Evolutionary conservation across 2,113 vertebrate species (phyloP).

Genomic region (Sphyrna mokarran): DNA sequence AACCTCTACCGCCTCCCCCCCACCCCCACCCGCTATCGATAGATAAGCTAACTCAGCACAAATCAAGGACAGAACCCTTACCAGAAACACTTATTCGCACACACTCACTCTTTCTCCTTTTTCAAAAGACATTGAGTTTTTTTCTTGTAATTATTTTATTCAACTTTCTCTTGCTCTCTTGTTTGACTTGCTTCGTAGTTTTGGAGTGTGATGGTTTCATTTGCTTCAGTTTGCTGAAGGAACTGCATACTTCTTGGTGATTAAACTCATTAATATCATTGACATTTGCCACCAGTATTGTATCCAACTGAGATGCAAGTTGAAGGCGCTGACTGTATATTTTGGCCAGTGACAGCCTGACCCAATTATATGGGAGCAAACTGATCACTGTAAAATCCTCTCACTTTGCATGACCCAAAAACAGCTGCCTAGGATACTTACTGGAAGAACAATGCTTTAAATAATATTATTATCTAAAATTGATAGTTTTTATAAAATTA

Average conservation of each 20-base stretch:
- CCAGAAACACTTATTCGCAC: background rate
- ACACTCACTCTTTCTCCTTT: background rate
- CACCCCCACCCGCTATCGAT: background rate
- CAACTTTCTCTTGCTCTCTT: background rate
- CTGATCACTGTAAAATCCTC: background rate
- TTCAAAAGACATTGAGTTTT: background rate
- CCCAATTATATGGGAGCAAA: background rate
- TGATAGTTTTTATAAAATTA: background rate
- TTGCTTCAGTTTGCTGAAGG: background rate
- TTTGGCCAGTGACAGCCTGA: background rate
- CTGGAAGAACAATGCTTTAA: background rate
- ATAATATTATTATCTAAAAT: background rate
- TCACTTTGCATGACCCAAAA: background rate
- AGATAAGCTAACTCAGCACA: constrained; percentile 26
- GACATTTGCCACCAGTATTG: background rate
- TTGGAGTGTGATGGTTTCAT: background rate
- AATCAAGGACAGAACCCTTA: constrained; percentile 11
- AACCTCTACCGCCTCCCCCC: background rate
- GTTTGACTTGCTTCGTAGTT: background rate
- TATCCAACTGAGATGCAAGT: background rate
- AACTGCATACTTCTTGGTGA: background rate
- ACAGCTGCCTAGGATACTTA: background rate
- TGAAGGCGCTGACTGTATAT: background rate
- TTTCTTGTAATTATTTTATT: background rate
- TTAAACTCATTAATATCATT: background rate